Evolutionary conservation across 1,140 invertebrate species (phyloP).

Genomic region (Listronotus bonariensis): DNA sequence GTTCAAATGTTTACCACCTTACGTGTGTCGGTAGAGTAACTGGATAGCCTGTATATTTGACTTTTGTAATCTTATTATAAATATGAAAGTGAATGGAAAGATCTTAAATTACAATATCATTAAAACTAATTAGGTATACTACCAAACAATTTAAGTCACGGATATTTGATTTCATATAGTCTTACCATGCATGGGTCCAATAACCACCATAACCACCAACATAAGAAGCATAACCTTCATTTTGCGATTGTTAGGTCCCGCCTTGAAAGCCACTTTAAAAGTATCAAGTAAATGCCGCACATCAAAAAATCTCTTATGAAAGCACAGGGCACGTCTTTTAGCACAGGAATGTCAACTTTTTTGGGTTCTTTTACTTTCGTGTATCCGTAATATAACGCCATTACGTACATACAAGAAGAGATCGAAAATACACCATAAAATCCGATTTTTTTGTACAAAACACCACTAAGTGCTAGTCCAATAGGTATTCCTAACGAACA

Average conservation of each 20-base stretch:
- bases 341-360: conserved; percentile 55
- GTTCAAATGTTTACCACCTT: too few relatives aligned
- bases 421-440: conserved; percentile 80
- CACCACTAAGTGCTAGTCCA: conserved; percentile 75
- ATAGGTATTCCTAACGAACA: conserved; percentile 80
- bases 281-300: conserved; percentile 74
- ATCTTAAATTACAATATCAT: too few relatives aligned
- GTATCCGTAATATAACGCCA: conserved; percentile 73
- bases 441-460: conserved; percentile 71
- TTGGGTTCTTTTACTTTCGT: conserved; percentile 67
- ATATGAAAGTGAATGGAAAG: too few relatives aligned
- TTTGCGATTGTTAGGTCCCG: conserved; percentile 71
- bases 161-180: conserved; percentile 26
- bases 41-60: too few relatives aligned
- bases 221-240: conserved; percentile 75
- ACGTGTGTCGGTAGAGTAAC: too few relatives aligned
- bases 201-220: conserved; percentile 80
- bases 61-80: too few relatives aligned
- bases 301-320: conserved; percentile 70
- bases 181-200: conserved; percentile 80
- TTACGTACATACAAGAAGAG: conserved; percentile 72
- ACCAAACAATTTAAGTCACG: too few relatives aligned
- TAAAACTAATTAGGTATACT: too few relatives aligned
- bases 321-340: conserved; percentile 50
- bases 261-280: conserved; percentile 75